Percentiles rank a stretch among this genome's conserved stretches.
phyloP scores from a whole-genome alignment of 1,140 invertebrate species.

The Platyura marginata region DNA sequence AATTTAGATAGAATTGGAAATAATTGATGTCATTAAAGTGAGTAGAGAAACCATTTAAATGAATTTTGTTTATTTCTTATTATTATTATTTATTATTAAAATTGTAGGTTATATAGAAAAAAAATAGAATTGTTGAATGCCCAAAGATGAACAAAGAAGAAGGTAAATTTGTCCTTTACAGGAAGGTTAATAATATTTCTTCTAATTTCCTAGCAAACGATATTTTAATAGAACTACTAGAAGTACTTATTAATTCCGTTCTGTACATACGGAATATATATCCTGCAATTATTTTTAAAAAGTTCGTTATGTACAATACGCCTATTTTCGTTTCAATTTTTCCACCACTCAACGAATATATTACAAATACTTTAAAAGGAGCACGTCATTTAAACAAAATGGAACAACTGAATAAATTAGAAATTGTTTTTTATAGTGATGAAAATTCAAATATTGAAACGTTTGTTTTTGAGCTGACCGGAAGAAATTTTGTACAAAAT shows the following conservation, averaged over 20 bases:
- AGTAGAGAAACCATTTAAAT: no score
- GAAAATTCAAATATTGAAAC: conserved; percentile 9
- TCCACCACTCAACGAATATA: conserved; percentile 15
- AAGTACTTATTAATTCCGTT: conserved; percentile 17
- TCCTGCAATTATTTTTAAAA: conserved; percentile 18
- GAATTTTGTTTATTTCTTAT: no score
- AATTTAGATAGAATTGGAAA: no score
- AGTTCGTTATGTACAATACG: conserved; percentile 14
- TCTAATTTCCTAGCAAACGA: conserved; percentile 3
- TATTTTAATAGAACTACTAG: conserved; percentile 16
- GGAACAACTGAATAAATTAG: conserved; percentile 8
- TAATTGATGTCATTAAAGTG: no score
- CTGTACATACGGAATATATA: conserved; percentile 17
- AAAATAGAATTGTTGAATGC: no score
- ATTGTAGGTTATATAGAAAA: no score
- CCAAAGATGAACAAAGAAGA: no score
- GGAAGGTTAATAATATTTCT: no score
- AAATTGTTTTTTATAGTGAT: conserved; percentile 12
- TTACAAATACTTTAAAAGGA: conserved; percentile 10
- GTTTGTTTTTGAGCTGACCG: conserved; percentile 7
- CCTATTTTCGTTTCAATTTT: conserved; percentile 15
- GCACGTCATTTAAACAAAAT: conserved; percentile 9
- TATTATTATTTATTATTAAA: no score
- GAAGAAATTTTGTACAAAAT: not conserved
- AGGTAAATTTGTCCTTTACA: no score